Conservation (phyloP, 2,797 vertebrate genomes). For the Phrynocephalus forsythii region DNA sequence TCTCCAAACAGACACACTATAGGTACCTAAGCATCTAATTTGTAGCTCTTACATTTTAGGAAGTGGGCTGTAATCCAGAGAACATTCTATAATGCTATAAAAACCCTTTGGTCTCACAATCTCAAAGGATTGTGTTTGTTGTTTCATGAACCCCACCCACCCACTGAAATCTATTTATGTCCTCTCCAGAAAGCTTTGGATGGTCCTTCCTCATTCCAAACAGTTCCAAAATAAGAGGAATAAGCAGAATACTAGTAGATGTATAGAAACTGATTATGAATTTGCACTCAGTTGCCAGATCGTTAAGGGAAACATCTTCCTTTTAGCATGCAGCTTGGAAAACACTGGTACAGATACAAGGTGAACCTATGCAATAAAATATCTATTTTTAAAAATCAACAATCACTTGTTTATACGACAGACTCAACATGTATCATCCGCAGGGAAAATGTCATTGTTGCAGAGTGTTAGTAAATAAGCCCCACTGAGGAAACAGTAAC, state of each 20-base stretch:
- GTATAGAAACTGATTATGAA: not conserved
- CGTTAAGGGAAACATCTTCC: conserved; percentile 11
- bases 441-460: conserved; percentile 29
- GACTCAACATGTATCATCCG: not conserved
- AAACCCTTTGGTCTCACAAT: too few relatives aligned
- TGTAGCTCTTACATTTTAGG: too few relatives aligned
- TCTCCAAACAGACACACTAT: too few relatives aligned
- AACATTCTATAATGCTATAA: too few relatives aligned
- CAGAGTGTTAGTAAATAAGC: conserved; percentile 15
- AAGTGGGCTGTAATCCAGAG: too few relatives aligned
- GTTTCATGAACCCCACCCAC: too few relatives aligned
- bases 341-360: not conserved
- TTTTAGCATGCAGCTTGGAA: not conserved
- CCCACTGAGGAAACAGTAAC: conserved; percentile 20
- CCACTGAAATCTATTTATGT: too few relatives aligned
- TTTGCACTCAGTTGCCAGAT: conserved; percentile 38
- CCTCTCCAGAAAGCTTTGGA: too few relatives aligned
- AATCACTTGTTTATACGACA: not conserved
- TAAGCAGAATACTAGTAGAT: not conserved
- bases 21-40: too few relatives aligned
- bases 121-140: too few relatives aligned
- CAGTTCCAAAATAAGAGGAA: not conserved
- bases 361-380: conserved; percentile 10
- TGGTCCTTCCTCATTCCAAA: too few relatives aligned
- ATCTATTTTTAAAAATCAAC: not conserved